Conservation (phyloP, 1,140 invertebrate genomes). For the Colletes latitarsis region DNA sequence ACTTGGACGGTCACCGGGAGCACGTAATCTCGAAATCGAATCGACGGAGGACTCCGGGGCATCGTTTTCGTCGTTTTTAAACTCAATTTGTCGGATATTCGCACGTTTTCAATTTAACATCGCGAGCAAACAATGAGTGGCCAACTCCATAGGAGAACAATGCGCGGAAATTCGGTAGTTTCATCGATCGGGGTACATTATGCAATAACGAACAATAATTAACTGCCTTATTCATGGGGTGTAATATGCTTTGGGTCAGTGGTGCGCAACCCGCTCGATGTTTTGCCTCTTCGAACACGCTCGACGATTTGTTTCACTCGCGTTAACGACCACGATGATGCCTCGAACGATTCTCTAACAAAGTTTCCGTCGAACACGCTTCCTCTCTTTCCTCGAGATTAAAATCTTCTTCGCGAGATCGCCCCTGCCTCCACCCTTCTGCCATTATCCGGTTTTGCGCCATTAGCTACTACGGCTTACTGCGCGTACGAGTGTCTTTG, state of each 20-base stretch:
- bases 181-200: too few species aligned
- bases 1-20: neutral
- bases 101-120: too few species aligned
- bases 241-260: too few species aligned
- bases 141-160: too few species aligned
- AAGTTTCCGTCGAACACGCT: conserved; percentile 31
- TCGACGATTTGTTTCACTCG: neutral
- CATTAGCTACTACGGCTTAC: conserved; percentile 47
- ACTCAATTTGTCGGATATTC: too few species aligned
- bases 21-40: neutral
- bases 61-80: too few species aligned
- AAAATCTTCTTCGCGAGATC: conserved; percentile 41
- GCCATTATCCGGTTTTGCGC: conserved; percentile 53
- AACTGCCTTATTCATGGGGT: too few species aligned
- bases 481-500: conserved; percentile 21
- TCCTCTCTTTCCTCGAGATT: conserved; percentile 31
- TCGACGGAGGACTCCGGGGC: too few species aligned
- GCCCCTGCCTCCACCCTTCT: neutral
- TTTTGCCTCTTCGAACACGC: neutral
- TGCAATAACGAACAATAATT: too few species aligned
- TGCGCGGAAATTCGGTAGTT: too few species aligned
- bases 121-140: too few species aligned
- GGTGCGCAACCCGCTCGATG: neutral
- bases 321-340: conserved; percentile 1
- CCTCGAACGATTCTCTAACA: conserved; percentile 12